phyloP scores from a whole-genome alignment of 2,888 invertebrate species.

The Amblyjoppa proteus region DNA sequence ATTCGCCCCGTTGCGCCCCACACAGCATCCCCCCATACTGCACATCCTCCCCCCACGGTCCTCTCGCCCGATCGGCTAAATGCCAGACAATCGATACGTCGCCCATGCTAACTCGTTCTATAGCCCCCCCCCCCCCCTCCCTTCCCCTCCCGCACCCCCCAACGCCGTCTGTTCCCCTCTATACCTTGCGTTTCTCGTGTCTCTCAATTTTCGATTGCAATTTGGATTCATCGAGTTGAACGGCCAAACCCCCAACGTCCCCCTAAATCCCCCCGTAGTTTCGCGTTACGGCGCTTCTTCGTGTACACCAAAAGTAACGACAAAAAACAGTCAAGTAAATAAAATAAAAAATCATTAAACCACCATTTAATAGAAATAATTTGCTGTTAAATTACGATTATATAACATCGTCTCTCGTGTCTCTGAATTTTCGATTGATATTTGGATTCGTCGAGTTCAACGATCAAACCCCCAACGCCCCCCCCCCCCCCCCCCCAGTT shows the following conservation, averaged over 20 bases:
- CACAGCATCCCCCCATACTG: slow-evolving; percentile 19
- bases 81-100: slow-evolving; percentile 82
- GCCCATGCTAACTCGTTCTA: slow-evolving; percentile 59
- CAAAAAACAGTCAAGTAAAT: not conserved
- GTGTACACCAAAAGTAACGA: not conserved
- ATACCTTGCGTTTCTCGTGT: slow-evolving; percentile 78
- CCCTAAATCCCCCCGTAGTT: not conserved
- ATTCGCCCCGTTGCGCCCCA: slow-evolving; percentile 32
- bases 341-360: not conserved
- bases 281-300: not conserved
- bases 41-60: not conserved
- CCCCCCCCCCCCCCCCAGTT: too few relatives aligned
- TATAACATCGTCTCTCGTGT: too few relatives aligned
- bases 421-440: too few relatives aligned
- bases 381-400: not conserved
- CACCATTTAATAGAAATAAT: not conserved
- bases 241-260: not conserved
- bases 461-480: too few relatives aligned
- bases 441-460: too few relatives aligned
- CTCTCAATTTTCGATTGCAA: slow-evolving; percentile 80
- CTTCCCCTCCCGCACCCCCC: slow-evolving; percentile 48
- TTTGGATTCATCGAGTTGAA: slow-evolving; percentile 20
- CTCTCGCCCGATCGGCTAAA: slow-evolving; percentile 76
- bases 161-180: slow-evolving; percentile 73
- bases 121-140: not conserved